Conservation (phyloP, 2,797 vertebrate species). For the Sebastolobus alascanus region DNA sequence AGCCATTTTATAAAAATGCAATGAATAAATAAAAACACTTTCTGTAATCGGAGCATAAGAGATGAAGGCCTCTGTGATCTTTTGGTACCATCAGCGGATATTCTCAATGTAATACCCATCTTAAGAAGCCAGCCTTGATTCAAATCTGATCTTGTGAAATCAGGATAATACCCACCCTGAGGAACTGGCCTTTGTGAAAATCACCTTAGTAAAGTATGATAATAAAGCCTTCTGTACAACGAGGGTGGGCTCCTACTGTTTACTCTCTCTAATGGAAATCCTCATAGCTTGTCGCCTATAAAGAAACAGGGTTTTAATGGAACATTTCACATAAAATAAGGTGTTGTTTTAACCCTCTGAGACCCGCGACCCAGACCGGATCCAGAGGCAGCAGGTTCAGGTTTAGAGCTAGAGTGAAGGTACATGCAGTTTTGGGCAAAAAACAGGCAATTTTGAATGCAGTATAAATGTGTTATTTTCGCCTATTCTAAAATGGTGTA, state of each 20-base stretch:
- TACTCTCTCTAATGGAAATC: neutral
- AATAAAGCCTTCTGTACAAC: neutral
- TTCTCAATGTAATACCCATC: neutral
- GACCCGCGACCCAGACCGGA: too few relatives aligned
- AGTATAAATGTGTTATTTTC: too few relatives aligned
- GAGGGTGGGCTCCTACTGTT: neutral
- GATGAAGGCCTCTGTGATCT: neutral
- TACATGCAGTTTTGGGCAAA: too few relatives aligned
- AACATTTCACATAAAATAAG: neutral
- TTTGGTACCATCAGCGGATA: neutral
- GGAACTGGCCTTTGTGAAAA: slow-evolving; percentile 30
- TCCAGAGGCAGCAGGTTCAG: too few relatives aligned
- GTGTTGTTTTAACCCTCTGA: neutral
- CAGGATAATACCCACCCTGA: slow-evolving; percentile 12
- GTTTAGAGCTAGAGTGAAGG: too few relatives aligned
- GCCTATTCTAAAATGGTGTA: too few relatives aligned
- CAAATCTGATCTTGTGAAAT: slow-evolving; percentile 24
- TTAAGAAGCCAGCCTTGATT: slow-evolving; percentile 22
- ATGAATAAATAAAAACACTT: neutral
- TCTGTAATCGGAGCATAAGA: neutral
- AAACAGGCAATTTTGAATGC: too few relatives aligned
- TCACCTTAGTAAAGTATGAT: slow-evolving; percentile 1
- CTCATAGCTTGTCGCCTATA: neutral
- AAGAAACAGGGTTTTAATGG: neutral
- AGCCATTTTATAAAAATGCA: slow-evolving; percentile 1